phyloP scores from a whole-genome alignment of 2,888 invertebrate species.

The Pristionchus japonicus region DNA sequence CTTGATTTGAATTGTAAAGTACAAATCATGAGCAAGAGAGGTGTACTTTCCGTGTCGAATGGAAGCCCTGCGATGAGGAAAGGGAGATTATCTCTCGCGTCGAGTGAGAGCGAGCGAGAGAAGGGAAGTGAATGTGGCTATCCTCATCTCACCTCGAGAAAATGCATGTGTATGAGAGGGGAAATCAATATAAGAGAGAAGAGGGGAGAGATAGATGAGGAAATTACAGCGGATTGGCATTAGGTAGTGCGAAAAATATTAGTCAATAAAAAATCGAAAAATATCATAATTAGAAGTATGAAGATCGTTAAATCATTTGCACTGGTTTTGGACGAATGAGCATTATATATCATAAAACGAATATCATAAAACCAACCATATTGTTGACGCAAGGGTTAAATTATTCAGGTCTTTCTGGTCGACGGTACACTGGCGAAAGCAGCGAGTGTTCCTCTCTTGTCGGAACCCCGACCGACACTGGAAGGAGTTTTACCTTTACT shows the following conservation, averaged over 20 bases:
- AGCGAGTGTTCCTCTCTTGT: constrained; percentile 73
- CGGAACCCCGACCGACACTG: constrained; percentile 74
- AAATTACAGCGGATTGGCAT: not conserved
- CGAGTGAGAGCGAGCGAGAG: not conserved
- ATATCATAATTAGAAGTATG: not conserved
- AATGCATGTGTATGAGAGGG: constrained; percentile 17
- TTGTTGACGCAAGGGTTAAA: too few species aligned
- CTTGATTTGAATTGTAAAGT: constrained; percentile 4
- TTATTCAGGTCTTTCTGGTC: constrained; percentile 60
- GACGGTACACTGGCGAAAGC: constrained; percentile 72
- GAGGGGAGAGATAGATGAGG: not conserved
- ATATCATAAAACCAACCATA: too few species aligned
- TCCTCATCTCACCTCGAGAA: constrained; percentile 28
- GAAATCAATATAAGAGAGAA: constrained; percentile 9
- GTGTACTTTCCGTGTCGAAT: not conserved
- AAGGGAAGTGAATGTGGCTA: not conserved
- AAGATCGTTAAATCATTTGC: not conserved
- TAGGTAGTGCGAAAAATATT: too few species aligned
- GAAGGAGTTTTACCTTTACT: constrained; percentile 65
- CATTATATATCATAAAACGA: too few species aligned
- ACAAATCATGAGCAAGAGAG: not conserved
- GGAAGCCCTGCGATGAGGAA: constrained; percentile 12
- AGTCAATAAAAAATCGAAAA: not conserved
- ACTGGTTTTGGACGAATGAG: too few species aligned
- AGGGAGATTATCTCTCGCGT: not conserved